Percentiles rank a stretch among this genome's conserved stretches.
phyloP scores from a whole-genome alignment of 1,140 invertebrate species.

The Drosophila nasuta region DNA sequence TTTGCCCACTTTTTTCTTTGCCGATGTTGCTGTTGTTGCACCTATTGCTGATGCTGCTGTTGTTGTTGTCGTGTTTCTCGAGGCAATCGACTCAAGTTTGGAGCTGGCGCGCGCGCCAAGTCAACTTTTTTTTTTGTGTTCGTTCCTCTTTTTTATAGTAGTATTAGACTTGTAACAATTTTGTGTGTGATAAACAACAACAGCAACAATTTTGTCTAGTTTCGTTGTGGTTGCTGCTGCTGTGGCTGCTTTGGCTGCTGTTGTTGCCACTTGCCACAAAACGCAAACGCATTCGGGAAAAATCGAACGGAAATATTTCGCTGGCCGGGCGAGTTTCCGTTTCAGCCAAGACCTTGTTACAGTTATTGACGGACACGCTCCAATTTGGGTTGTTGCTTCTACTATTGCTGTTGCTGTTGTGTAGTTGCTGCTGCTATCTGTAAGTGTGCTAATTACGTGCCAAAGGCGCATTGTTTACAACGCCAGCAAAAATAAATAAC shows the following conservation, averaged over 20 bases:
- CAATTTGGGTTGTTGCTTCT: slow-evolving; percentile 51
- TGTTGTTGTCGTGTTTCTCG: slow-evolving; percentile 39
- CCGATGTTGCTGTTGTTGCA: slow-evolving; percentile 38
- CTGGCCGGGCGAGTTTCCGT: slow-evolving; percentile 56
- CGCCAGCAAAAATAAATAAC: slow-evolving; percentile 73
- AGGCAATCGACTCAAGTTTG: slow-evolving; percentile 57
- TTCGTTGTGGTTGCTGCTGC: neutral
- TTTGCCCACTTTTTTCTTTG: slow-evolving; percentile 71
- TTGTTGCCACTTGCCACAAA: slow-evolving; percentile 14
- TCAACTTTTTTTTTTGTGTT: slow-evolving; percentile 45
- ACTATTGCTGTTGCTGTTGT: slow-evolving; percentile 16
- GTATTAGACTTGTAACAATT: slow-evolving; percentile 41
- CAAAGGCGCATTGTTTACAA: slow-evolving; percentile 80
- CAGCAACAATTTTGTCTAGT: slow-evolving; percentile 36
- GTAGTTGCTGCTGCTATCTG: slow-evolving; percentile 34
- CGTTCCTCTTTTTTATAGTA: slow-evolving; percentile 17
- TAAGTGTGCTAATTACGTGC: slow-evolving; percentile 81
- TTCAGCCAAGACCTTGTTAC: slow-evolving; percentile 73
- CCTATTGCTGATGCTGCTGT: slow-evolving; percentile 12
- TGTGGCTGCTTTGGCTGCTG: slow-evolving; percentile 4
- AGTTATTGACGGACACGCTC: slow-evolving; percentile 81
- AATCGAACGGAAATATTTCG: slow-evolving; percentile 21
- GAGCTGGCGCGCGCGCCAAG: slow-evolving; percentile 71
- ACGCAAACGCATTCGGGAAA: slow-evolving; percentile 19
- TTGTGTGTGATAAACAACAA: slow-evolving; percentile 49